Evolutionary conservation across 2,797 vertebrate species (phyloP).

Genomic region (Ctenochaetus hawaiiensis): DNA sequence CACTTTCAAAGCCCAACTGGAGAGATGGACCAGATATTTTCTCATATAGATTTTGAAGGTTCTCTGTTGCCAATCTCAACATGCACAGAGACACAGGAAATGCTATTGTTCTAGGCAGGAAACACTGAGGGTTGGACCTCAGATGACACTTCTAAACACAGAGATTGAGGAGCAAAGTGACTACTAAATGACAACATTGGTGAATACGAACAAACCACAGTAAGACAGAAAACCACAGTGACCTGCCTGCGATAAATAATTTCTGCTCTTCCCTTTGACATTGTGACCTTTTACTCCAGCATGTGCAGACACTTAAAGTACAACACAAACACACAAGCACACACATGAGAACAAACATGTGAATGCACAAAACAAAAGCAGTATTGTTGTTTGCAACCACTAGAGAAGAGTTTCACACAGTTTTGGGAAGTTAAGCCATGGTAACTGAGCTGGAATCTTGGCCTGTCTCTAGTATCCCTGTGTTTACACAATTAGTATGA

Average conservation of each 20-base stretch:
- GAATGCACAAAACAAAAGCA: conserved; percentile 51
- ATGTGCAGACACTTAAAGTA: conserved; percentile 24
- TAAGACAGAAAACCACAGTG: not conserved
- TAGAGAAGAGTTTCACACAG: conserved; percentile 37
- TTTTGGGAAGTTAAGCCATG: conserved; percentile 56
- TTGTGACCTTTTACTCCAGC: conserved; percentile 21
- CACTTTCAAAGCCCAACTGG: not conserved
- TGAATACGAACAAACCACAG: not conserved
- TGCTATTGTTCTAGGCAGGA: conserved; percentile 71
- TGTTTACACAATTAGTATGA: conserved; percentile 42
- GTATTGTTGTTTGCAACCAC: conserved; percentile 49
- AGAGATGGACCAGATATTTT: not conserved
- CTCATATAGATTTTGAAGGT: conserved; percentile 9
- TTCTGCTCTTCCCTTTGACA: conserved; percentile 5
- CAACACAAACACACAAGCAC: conserved; percentile 21
- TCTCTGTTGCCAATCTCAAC: not conserved
- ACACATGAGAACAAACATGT: not conserved
- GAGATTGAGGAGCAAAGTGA: conserved; percentile 17
- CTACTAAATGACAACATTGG: conserved; percentile 4
- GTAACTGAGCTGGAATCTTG: conserved; percentile 69
- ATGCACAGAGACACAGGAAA: conserved; percentile 61
- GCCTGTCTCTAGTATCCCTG: conserved; percentile 37
- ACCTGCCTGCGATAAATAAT: not conserved
- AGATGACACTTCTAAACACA: conserved; percentile 33
- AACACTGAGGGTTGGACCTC: conserved; percentile 40